phyloP scores from a whole-genome alignment of 2,113 vertebrate species.

The Dinomys branickii region DNA sequence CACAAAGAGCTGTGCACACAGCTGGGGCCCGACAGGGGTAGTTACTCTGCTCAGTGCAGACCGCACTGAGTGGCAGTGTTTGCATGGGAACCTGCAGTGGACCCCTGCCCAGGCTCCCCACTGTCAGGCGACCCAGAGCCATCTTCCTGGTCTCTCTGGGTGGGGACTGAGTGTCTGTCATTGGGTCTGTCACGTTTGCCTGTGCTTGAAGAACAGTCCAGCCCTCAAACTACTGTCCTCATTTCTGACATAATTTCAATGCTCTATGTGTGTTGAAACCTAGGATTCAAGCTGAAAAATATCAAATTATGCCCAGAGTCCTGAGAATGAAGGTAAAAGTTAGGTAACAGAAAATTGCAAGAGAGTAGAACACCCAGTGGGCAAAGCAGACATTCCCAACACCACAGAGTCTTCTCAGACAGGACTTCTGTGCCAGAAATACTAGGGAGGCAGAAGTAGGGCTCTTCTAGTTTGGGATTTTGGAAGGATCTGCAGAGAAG shows the following conservation, averaged over 20 bases:
- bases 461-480: slow-evolving; percentile 60
- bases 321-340: neutral
- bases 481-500: slow-evolving; percentile 73
- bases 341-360: neutral
- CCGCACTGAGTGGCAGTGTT: neutral
- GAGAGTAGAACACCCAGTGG: neutral
- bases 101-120: neutral
- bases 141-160: neutral
- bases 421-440: neutral
- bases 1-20: neutral
- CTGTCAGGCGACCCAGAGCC: neutral
- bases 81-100: neutral
- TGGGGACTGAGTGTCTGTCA: neutral
- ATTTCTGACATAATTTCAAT: neutral
- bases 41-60: neutral
- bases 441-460: neutral
- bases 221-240: neutral
- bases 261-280: neutral
- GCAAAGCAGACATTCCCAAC: neutral
- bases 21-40: neutral
- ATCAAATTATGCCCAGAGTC: neutral
- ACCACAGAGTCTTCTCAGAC: neutral
- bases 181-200: neutral
- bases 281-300: neutral
- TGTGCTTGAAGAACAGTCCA: neutral